Evolutionary conservation across 2,113 vertebrate species (phyloP).

Genomic region (Gambusia affinis): DNA sequence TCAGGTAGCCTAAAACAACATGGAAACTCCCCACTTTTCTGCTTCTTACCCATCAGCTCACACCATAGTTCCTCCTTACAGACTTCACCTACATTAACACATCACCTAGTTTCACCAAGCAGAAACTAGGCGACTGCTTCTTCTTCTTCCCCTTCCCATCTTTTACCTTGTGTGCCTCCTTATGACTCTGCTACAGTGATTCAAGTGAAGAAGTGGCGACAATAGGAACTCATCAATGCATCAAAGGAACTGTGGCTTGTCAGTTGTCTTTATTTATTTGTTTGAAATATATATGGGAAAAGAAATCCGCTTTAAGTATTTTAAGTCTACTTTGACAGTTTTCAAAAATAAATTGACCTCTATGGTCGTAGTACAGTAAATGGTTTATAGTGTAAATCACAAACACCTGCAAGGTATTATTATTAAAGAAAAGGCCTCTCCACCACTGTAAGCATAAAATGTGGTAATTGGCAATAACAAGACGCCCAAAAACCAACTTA

Average conservation of each 20-base stretch:
- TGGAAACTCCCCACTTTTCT: slow-evolving; percentile 10
- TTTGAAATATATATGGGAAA: slow-evolving; percentile 45
- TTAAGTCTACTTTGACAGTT: slow-evolving; percentile 18
- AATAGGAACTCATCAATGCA: slow-evolving; percentile 40
- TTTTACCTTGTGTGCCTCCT: slow-evolving; percentile 37
- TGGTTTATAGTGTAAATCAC: slow-evolving; percentile 13
- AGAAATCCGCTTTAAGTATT: slow-evolving; percentile 48
- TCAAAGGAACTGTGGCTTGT: slow-evolving; percentile 59
- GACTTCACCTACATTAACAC: not conserved
- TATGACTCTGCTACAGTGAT: slow-evolving; percentile 41
- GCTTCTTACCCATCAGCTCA: not conserved
- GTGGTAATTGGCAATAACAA: slow-evolving; percentile 34
- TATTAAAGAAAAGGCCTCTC: not conserved
- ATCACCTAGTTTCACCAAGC: slow-evolving; percentile 10
- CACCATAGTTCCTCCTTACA: not conserved
- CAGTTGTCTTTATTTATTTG: slow-evolving; percentile 77
- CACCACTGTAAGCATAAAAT: slow-evolving; percentile 5
- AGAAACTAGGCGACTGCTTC: slow-evolving; percentile 49
- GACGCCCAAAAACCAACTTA: slow-evolving; percentile 52
- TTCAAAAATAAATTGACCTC: slow-evolving; percentile 20
- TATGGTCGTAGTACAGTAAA: slow-evolving; percentile 25
- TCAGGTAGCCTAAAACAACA: slow-evolving; percentile 75
- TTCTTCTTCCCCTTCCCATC: slow-evolving; percentile 29
- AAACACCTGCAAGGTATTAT: not conserved
- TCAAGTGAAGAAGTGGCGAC: slow-evolving; percentile 57